Percentiles rank a stretch among this genome's conserved stretches.
These are phyloP conservation scores for Microcebus murinus DNA, from an alignment of 2,113 vertebrate genomes.

Conservation along the genomic window DNA sequence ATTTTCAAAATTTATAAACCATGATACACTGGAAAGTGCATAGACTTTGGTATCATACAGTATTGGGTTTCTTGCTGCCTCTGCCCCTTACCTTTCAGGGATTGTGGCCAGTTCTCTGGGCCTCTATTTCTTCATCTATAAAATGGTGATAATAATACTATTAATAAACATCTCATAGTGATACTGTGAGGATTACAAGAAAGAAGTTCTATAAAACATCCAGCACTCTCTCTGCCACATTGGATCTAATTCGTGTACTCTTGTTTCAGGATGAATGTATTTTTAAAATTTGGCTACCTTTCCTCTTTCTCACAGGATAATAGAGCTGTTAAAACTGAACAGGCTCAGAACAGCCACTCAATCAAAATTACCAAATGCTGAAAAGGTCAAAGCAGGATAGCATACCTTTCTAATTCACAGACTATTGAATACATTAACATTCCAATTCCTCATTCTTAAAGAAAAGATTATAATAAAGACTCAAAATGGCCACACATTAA, in stretches of 20 bases:
- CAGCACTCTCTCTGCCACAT: not conserved
- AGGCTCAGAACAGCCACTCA: constrained; percentile 78
- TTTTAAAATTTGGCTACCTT: constrained; percentile 77
- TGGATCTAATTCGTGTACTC: not conserved
- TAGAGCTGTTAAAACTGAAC: constrained; percentile 80
- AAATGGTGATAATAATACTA: constrained; percentile 22
- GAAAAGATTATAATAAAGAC: constrained; percentile 78
- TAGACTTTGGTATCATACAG: not conserved
- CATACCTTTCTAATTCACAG: constrained; percentile 84
- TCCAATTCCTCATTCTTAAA: constrained; percentile 79
- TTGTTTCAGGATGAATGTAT: constrained; percentile 60
- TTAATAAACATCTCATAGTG: not conserved
- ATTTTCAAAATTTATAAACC: not conserved
- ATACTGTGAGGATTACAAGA: not conserved
- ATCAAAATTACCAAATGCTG: constrained; percentile 82
- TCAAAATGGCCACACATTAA: constrained; percentile 76
- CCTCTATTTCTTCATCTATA: not conserved
- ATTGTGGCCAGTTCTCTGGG: not conserved
- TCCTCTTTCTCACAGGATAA: constrained; percentile 73
- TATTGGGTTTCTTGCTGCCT: not conserved
- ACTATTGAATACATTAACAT: constrained; percentile 84
- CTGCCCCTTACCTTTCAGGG: not conserved
- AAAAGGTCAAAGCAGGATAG: constrained; percentile 85
- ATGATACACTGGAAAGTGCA: not conserved
- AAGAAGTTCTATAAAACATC: not conserved